phyloP scores from a whole-genome alignment of 2,113 vertebrate genomes.

The Ariopsis seemanni region DNA sequence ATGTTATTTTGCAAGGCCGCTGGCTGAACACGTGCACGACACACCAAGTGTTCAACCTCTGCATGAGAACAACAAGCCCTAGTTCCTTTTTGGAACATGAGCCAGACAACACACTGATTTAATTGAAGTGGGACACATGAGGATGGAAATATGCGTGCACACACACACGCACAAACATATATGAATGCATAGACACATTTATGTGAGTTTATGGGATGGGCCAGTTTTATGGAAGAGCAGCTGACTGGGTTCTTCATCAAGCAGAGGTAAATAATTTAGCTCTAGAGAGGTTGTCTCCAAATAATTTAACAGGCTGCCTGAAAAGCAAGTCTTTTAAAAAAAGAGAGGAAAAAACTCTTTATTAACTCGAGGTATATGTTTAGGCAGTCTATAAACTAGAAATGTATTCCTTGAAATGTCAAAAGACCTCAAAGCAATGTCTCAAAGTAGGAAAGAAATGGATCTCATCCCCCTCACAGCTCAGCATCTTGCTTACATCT shows the following conservation, averaged over 20 bases:
- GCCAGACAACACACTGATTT: constrained; percentile 63
- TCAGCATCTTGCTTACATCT: background rate
- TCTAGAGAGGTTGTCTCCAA: constrained; percentile 66
- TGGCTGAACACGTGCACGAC: constrained; percentile 27
- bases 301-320: constrained; percentile 70
- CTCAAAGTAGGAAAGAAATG: background rate
- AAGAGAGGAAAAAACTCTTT: constrained; percentile 16
- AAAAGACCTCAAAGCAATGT: background rate
- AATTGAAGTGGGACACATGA: constrained; percentile 67
- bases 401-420: background rate
- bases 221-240: constrained; percentile 66
- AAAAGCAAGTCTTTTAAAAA: constrained; percentile 45
- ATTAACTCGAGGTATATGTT: background rate
- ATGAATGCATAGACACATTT: background rate
- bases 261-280: constrained; percentile 74
- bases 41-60: constrained; percentile 50
- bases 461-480: background rate
- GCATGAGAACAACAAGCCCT: constrained; percentile 53
- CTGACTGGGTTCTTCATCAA: constrained; percentile 68
- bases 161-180: constrained; percentile 7
- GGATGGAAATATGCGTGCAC: constrained; percentile 44
- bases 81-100: constrained; percentile 53
- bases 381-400: background rate
- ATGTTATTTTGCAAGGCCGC: constrained; percentile 37
- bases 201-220: constrained; percentile 46